These are phyloP conservation scores for Mionectes olivaceus DNA, from an alignment of 2,797 vertebrate genomes.

Conservation along the genomic window DNA sequence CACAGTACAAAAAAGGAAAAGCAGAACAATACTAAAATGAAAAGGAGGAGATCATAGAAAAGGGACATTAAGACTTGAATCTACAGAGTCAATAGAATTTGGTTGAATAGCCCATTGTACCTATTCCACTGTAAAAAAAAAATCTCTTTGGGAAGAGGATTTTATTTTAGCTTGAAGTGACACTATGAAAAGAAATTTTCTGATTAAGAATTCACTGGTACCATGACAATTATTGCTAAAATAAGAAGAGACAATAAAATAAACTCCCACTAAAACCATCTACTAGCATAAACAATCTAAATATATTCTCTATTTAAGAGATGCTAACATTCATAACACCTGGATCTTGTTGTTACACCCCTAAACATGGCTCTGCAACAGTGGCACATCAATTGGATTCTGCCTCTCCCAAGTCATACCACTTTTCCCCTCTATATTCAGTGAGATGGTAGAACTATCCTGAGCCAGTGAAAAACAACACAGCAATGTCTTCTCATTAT, in stretches of 20 bases:
- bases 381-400: neutral
- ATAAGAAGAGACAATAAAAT: neutral
- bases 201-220: neutral
- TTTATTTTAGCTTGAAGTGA: conserved; percentile 43
- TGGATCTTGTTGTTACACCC: conserved; percentile 33
- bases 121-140: neutral
- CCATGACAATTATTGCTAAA: neutral
- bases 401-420: neutral
- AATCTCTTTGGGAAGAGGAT: neutral
- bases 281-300: conserved; percentile 39
- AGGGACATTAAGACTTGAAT: neutral
- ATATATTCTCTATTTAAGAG: conserved; percentile 54
- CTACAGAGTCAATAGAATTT: conserved; percentile 4
- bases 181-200: neutral
- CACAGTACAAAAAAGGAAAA: neutral
- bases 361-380: neutral
- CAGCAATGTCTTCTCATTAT: neutral
- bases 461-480: neutral
- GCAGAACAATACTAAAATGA: conserved; percentile 1
- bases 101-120: conserved; percentile 24
- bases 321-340: conserved; percentile 47
- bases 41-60: neutral
- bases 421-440: neutral
- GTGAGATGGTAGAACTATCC: neutral
- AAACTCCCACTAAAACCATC: conserved; percentile 17